Percentiles rank a stretch among this genome's conserved stretches.
Evolutionary conservation across 1,140 invertebrate genomes (phyloP).

Genomic region (Tetramorium alpestre): DNA sequence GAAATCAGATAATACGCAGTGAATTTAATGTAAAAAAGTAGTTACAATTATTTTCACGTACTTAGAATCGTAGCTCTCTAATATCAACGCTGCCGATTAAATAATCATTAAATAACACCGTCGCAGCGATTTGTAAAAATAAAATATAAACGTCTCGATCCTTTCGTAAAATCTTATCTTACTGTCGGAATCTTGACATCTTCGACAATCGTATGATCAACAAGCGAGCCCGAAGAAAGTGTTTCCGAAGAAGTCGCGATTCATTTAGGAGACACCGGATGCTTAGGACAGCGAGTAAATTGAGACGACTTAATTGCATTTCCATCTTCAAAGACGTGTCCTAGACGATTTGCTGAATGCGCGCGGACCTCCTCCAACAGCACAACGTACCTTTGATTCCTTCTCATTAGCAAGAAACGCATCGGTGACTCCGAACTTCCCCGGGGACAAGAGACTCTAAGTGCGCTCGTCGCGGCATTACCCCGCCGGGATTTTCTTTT

Average conservation of each 20-base stretch:
- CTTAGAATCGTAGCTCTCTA: background rate
- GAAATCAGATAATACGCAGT: background rate
- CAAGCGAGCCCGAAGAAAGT: background rate
- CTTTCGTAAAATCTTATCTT: background rate
- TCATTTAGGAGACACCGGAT: conserved; percentile 49
- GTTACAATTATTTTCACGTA: background rate
- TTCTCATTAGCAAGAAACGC: conserved; percentile 79
- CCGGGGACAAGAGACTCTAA: conserved; percentile 41
- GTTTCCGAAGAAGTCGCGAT: background rate
- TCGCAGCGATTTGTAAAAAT: background rate
- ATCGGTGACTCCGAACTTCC: conserved; percentile 72
- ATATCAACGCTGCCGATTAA: background rate
- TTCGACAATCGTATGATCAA: background rate
- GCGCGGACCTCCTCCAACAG: conserved; percentile 57
- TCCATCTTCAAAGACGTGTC: conserved; percentile 81
- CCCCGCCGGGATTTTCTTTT: background rate
- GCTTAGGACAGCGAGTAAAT: conserved; percentile 37
- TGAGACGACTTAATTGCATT: conserved; percentile 73
- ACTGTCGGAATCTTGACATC: background rate
- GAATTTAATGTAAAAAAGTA: background rate
- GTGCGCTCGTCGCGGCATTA: background rate
- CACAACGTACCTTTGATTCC: conserved; percentile 80
- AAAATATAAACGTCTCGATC: background rate
- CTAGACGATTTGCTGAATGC: conserved; percentile 50
- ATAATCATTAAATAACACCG: background rate